Evolutionary conservation across 64 coral and sea anemone species (phyloP).

Genomic region (Dendrophyllia cribrosa): DNA sequence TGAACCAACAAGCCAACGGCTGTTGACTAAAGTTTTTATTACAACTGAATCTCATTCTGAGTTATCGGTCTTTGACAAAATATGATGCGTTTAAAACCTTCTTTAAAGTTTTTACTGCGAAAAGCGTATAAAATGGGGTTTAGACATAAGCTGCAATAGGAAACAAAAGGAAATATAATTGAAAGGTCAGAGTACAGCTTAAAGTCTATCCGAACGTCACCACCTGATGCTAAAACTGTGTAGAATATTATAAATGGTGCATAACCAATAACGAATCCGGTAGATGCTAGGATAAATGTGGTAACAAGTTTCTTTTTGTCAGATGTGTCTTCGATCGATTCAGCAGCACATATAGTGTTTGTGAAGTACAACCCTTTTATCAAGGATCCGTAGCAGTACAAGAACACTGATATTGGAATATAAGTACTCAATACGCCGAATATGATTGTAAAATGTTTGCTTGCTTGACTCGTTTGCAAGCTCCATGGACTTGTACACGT

Average conservation of each 20-base stretch:
- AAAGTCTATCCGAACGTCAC: no score
- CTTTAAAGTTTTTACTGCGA: neutral
- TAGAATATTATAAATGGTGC: neutral
- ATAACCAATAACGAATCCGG: neutral
- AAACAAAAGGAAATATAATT: neutral
- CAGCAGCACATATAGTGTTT: conserved; percentile 23
- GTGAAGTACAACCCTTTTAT: conserved; percentile 61
- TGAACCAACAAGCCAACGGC: no score
- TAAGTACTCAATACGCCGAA: neutral
- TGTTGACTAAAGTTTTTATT: no score
- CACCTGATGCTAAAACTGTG: neutral
- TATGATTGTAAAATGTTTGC: no score
- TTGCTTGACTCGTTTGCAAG: no score
- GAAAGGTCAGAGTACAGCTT: no score
- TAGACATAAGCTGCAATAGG: neutral
- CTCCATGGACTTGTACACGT: no score
- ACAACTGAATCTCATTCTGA: no score
- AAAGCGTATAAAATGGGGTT: neutral
- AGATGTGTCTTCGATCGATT: neutral
- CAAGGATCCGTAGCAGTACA: conserved; percentile 37
- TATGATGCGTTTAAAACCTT: conserved; percentile 1
- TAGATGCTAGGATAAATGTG: neutral
- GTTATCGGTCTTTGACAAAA: neutral
- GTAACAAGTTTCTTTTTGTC: conserved; percentile 24
- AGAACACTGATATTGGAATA: neutral